These are phyloP conservation scores for Geothlypis trichas DNA, from an alignment of 2,113 vertebrate species.

Conservation along the genomic window DNA sequence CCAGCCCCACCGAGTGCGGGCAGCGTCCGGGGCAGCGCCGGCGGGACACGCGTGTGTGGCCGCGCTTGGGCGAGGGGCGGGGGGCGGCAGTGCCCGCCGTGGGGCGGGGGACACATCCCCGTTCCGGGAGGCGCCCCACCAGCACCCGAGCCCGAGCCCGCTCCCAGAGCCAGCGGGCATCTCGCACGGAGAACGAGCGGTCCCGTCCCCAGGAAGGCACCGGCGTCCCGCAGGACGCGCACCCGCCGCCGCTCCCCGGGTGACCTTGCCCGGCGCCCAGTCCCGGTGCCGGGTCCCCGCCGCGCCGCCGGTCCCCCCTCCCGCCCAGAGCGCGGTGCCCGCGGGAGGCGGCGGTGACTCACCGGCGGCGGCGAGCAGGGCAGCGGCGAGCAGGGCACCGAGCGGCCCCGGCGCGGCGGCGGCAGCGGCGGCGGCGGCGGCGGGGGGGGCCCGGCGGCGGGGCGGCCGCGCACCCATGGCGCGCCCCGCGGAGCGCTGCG, in stretches of 20 bases:
- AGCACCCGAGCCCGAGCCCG: not conserved
- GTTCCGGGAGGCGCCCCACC: not conserved
- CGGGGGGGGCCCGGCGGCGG: too few relatives aligned
- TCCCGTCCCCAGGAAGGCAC: not conserved
- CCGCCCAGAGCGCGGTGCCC: not conserved
- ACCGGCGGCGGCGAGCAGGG: not conserved
- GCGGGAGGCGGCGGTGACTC: not conserved
- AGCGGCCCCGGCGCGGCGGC: too few relatives aligned
- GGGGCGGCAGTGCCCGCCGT: not conserved
- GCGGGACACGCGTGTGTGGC: not conserved
- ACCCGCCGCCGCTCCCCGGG: not conserved
- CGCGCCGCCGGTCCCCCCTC: not conserved
- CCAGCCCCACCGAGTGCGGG: not conserved
- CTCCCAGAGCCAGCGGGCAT: not conserved
- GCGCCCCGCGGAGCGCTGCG: too few relatives aligned
- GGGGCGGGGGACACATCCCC: not conserved
- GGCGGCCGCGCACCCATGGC: too few relatives aligned
- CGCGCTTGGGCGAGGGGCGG: not conserved
- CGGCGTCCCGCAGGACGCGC: not conserved
- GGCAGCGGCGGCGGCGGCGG: too few relatives aligned
- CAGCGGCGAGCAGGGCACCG: too few relatives aligned
- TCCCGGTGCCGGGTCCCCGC: not conserved
- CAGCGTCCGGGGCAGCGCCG: not conserved
- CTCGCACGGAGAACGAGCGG: not conserved
- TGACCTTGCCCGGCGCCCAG: conserved; percentile 14